These are phyloP conservation scores for Struthidea cinerea DNA, from an alignment of 2,113 vertebrate species.

Conservation along the genomic window DNA sequence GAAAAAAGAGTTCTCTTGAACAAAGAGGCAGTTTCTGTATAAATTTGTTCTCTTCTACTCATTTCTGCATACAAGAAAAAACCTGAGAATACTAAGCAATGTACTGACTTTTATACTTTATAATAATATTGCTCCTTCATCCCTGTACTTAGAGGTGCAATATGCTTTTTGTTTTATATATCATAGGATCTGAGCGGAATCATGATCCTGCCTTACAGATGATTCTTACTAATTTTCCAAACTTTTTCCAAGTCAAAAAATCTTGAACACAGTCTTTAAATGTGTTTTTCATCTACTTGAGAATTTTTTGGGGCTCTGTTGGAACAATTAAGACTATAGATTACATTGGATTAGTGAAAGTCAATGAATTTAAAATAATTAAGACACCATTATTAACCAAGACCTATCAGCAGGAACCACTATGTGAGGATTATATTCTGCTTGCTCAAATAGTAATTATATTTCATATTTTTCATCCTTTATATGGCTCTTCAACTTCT, in stretches of 20 bases:
- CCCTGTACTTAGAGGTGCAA: background rate
- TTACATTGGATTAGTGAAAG: background rate
- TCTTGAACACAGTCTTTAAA: background rate
- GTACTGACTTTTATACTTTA: background rate
- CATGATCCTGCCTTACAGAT: background rate
- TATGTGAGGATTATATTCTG: background rate
- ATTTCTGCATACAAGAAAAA: background rate
- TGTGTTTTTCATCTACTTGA: background rate
- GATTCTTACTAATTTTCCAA: background rate
- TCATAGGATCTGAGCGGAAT: background rate
- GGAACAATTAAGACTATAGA: background rate
- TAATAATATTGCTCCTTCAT: background rate
- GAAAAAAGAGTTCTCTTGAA: background rate
- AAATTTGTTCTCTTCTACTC: background rate
- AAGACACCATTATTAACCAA: background rate
- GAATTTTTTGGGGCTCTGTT: background rate
- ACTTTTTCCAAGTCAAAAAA: background rate
- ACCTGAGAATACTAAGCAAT: background rate
- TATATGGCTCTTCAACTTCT: background rate
- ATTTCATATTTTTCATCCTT: background rate
- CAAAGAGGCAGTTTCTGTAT: background rate
- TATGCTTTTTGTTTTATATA: background rate
- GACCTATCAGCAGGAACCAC: background rate
- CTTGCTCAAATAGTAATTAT: background rate
- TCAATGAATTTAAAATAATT: background rate